phyloP scores from a whole-genome alignment of 2,888 invertebrate species.

The Platycnemis pennipes region DNA sequence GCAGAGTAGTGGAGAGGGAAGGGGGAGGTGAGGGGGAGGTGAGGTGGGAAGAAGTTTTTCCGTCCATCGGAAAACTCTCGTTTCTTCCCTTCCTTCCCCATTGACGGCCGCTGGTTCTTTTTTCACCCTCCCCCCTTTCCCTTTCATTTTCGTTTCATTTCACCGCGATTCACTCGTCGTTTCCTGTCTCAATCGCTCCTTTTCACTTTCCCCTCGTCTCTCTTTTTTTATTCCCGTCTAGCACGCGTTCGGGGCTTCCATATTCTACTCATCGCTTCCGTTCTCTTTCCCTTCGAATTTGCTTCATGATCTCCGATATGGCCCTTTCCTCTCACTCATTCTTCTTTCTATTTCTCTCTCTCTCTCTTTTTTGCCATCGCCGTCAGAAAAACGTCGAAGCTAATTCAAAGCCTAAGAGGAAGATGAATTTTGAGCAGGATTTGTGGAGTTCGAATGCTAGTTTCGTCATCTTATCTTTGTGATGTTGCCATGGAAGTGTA shows the following conservation, averaged over 20 bases:
- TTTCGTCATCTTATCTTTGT: not conserved
- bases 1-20: not conserved
- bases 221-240: not conserved
- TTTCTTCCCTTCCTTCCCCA: not conserved
- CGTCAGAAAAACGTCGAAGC: not conserved
- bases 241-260: not conserved
- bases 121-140: not conserved
- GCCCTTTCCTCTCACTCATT: not conserved
- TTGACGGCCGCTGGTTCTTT: not conserved
- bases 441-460: not conserved
- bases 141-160: not conserved
- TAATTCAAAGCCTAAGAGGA: not conserved
- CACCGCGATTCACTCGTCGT: not conserved
- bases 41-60: not conserved
- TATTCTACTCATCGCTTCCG: not conserved
- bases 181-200: not conserved
- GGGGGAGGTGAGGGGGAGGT: not conserved
- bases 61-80: not conserved
- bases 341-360: not conserved
- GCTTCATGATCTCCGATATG: not conserved
- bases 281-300: not conserved
- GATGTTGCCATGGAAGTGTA: not conserved
- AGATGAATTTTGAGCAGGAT: not conserved
- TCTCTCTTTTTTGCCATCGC: not conserved
- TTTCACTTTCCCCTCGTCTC: not conserved